Conservation (phyloP, 2,113 vertebrate species). For the Empidonax alnorum region DNA sequence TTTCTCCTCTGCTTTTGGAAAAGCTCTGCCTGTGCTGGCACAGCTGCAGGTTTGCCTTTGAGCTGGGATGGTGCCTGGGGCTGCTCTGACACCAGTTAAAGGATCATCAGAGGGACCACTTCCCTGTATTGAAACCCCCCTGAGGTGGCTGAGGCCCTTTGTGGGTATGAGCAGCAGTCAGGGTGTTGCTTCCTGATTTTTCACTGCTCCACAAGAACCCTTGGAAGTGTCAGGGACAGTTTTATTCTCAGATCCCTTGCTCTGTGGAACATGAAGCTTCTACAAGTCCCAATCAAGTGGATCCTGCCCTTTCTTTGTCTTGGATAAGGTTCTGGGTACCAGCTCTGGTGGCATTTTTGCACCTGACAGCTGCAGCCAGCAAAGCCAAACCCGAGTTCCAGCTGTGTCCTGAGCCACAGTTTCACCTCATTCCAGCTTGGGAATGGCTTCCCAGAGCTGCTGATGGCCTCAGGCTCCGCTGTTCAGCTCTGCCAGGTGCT, state of each 20-base stretch:
- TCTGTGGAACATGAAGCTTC: background rate
- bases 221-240: no score
- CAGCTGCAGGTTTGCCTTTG: background rate
- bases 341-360: background rate
- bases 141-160: background rate
- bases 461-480: background rate
- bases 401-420: accelerated
- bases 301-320: accelerated
- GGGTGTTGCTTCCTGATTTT: accelerated
- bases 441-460: background rate
- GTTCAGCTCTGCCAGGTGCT: background rate
- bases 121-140: background rate
- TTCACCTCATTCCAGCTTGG: background rate
- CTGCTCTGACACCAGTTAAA: background rate
- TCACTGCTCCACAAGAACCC: background rate
- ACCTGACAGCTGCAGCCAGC: background rate
- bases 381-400: background rate
- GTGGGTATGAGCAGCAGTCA: background rate
- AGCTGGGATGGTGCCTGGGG: background rate
- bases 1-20: background rate
- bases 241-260: background rate
- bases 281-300: background rate
- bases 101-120: background rate
- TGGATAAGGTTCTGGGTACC: background rate
- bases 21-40: accelerated